Percentiles rank a stretch among this genome's conserved stretches.
Evolutionary conservation across 2,113 vertebrate species (phyloP).

Genomic region (Calonectris borealis): DNA sequence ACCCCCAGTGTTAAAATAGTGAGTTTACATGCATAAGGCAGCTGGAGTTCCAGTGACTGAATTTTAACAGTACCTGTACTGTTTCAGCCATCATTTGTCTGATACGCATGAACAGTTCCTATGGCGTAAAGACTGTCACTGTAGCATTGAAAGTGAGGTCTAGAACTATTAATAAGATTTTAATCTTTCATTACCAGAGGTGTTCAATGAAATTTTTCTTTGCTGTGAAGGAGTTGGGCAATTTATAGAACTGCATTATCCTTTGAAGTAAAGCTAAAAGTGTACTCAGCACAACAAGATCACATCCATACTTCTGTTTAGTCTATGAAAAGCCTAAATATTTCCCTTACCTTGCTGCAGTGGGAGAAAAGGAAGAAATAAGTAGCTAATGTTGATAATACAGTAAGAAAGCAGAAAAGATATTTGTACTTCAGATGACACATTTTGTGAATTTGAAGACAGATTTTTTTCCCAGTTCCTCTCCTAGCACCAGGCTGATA

Average conservation of each 20-base stretch:
- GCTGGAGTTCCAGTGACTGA: not conserved
- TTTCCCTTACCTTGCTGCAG: not conserved
- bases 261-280: not conserved
- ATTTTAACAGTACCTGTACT: not conserved
- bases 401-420: not conserved
- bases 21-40: not conserved
- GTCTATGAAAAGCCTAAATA: not conserved
- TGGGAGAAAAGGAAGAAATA: not conserved
- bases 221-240: not conserved
- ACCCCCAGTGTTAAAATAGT: not conserved
- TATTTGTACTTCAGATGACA: not conserved
- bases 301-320: not conserved
- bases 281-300: not conserved
- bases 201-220: not conserved
- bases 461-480: not conserved
- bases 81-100: not conserved
- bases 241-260: not conserved
- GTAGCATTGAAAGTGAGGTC: not conserved
- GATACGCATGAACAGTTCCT: not conserved
- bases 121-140: not conserved
- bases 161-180: not conserved
- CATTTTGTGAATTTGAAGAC: not conserved
- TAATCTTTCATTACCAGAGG: not conserved
- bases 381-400: not conserved
- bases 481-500: not conserved